Evolutionary conservation across 2,797 vertebrate genomes (phyloP).

Genomic region (Paedocypris micromegethes): DNA sequence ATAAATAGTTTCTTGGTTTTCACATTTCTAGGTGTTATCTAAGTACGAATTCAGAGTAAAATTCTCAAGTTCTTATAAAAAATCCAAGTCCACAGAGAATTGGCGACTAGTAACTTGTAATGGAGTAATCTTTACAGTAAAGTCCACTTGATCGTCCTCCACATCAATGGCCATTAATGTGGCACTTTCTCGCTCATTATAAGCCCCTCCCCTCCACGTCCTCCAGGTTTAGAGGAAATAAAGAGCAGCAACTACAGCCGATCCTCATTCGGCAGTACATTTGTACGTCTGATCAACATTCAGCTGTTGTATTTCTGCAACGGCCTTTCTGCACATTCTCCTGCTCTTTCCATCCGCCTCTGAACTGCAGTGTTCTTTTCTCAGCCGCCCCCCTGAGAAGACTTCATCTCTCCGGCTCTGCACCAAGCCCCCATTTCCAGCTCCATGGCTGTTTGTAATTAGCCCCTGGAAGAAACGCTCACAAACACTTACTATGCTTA

Average conservation of each 20-base stretch:
- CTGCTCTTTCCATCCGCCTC: not conserved
- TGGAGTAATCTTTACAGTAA: too few relatives aligned
- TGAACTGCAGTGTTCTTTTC: not conserved
- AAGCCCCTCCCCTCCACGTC: too few relatives aligned
- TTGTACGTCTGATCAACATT: constrained; percentile 1
- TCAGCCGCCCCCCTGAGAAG: not conserved
- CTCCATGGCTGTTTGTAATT: not conserved
- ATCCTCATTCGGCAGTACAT: not conserved
- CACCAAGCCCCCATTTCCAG: not conserved
- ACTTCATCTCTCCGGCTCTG: not conserved
- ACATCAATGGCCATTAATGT: too few relatives aligned
- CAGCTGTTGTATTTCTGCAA: constrained; percentile 1
- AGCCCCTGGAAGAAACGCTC: not conserved
- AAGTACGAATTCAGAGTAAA: too few relatives aligned
- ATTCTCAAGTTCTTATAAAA: too few relatives aligned
- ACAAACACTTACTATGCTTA: too few relatives aligned
- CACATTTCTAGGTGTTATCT: too few relatives aligned
- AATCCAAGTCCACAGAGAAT: too few relatives aligned
- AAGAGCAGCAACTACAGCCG: not conserved
- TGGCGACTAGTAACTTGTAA: too few relatives aligned
- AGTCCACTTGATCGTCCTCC: too few relatives aligned
- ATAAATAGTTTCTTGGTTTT: too few relatives aligned
- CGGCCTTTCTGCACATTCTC: not conserved
- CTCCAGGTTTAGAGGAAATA: not conserved
- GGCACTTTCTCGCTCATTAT: too few relatives aligned